These are phyloP conservation scores for Busseola fusca DNA, from an alignment of 2,888 invertebrate genomes.

Conservation along the genomic window DNA sequence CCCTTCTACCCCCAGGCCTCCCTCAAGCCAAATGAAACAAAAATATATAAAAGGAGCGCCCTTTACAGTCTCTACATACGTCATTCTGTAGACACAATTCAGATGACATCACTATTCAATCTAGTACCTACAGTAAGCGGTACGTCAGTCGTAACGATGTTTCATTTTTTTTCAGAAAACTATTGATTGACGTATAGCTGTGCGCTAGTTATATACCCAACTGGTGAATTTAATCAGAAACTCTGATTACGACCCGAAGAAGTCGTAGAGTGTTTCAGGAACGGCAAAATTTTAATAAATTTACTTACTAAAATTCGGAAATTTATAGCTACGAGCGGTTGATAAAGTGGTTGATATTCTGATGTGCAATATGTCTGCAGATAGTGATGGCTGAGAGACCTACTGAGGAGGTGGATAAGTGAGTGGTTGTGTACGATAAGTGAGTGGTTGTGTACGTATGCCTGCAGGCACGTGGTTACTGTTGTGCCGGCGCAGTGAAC, in stretches of 20 bases:
- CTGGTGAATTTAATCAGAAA: neutral
- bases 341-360: neutral
- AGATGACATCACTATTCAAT: neutral
- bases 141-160: neutral
- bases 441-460: neutral
- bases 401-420: neutral
- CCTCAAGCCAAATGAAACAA: neutral
- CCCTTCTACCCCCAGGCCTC: neutral
- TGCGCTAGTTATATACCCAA: neutral
- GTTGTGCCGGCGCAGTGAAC: neutral
- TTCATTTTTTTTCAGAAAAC: conserved; percentile 3
- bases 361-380: neutral
- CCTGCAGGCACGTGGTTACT: conserved; percentile 9
- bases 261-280: neutral
- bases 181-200: neutral
- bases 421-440: no score
- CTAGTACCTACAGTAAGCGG: neutral
- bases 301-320: neutral
- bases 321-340: neutral
- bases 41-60: conserved; percentile 6
- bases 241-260: neutral
- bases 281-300: neutral
- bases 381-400: neutral
- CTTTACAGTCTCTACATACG: neutral
- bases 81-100: neutral